Conservation (phyloP, 1,140 invertebrate genomes). For the Brachionus rubens region DNA sequence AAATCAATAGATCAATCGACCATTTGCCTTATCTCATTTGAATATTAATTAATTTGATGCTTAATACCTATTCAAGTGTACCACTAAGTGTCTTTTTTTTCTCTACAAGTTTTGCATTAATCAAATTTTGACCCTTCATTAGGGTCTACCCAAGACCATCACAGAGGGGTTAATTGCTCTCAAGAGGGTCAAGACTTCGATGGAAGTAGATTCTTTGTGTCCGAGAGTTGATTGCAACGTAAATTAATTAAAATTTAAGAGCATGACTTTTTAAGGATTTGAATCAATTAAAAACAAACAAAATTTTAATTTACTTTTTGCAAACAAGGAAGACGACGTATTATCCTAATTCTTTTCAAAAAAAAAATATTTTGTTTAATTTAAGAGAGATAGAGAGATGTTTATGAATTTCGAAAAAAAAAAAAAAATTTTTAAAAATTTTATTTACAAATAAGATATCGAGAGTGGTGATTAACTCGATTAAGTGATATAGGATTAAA, state of each 20-base stretch:
- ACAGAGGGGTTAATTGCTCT: no score
- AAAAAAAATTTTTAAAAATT: no score
- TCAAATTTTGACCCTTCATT: no score
- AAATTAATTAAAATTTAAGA: no score
- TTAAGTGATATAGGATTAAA: slow-evolving; percentile 29
- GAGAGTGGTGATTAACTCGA: slow-evolving; percentile 24
- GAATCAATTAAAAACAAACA: slow-evolving; percentile 26
- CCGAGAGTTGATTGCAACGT: no score
- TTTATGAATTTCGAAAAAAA: slow-evolving; percentile 29
- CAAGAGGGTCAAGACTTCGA: no score
- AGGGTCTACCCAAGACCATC: no score
- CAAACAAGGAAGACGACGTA: no score
- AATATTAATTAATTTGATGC: slow-evolving; percentile 16
- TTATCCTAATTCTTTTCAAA: no score
- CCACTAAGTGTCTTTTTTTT: slow-evolving; percentile 17
- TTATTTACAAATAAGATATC: slow-evolving; percentile 39
- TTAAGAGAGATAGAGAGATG: slow-evolving; percentile 1
- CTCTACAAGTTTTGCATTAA: no score
- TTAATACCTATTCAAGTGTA: slow-evolving; percentile 26
- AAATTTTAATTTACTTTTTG: not conserved
- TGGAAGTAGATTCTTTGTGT: no score
- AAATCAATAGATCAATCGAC: slow-evolving; percentile 41
- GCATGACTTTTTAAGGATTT: slow-evolving; percentile 26
- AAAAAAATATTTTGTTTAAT: slow-evolving; percentile 42
- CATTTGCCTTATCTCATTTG: slow-evolving; percentile 4